Evolutionary conservation across 2,113 vertebrate genomes (phyloP), one percentile per base, ranked within the genome.

Genomic region (Typhlomys cinereus): DNA sequence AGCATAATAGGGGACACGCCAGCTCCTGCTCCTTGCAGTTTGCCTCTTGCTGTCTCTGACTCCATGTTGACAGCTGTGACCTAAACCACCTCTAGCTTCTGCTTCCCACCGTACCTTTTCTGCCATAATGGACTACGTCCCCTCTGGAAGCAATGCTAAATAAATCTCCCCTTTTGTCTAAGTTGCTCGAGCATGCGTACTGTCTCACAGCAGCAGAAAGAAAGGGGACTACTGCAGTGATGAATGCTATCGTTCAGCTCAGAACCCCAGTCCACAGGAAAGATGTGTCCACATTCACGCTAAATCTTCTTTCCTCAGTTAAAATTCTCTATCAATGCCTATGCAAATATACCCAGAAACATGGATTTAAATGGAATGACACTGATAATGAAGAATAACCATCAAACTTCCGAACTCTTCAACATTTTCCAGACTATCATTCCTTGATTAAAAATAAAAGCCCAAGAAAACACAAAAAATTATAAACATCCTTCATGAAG

Each of bases 361-460:
- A 52, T 54, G 34, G 50, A n/a, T n/a, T n/a, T n/a, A 75, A 54
- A 54, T 76, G 34, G 48, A 57, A 15, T 54, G 21, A 78, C 36
- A 27, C 75, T 78, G 12, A 57, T 50, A 57, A 39, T 57, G n/a
- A 54, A 57, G 50, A 78, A 36, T 54, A 57, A 57, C 50, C n/a
- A 57, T 13, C 7, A 78, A 25, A 61, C 29, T 31, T 89, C 27
- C 41, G 48, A 84, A 59, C 5, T 93, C 48, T n/a, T n/a, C n/a
- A n/a, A n/a, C n/a, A 90, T 36, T 48, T 64, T 31, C 67, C 20
- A 89, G 36, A 48, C 67, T 18, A n/a, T 31, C 44, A 88, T 31
- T 79, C 79, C 48, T 50, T 73, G 57, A 52, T 79, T 88, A 91
- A 5, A 44, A 91, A 85, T 88, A 91, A 5, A 44, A 91, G 36